Conservation (phyloP, 2,113 vertebrate genomes). For the human region DNA sequence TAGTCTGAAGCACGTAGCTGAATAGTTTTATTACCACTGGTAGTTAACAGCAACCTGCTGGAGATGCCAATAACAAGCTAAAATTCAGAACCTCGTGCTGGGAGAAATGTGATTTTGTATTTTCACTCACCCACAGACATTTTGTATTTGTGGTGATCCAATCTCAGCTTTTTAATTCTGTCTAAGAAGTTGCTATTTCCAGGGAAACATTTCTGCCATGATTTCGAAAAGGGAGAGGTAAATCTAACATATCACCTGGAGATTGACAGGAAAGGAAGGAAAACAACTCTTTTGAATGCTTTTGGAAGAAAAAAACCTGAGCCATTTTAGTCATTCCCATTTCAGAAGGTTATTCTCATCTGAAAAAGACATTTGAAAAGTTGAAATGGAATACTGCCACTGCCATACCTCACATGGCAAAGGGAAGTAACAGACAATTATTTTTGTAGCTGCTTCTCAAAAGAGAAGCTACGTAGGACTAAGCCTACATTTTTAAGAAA, state of each 20-base stretch:
- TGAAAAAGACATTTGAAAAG: slow-evolving; percentile 40
- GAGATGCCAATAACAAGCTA: neutral
- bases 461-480: neutral
- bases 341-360: slow-evolving; percentile 66
- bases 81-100: neutral
- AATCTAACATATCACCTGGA: neutral
- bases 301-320: neutral
- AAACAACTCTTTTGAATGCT: slow-evolving; percentile 16
- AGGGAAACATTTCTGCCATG: neutral
- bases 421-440: slow-evolving; percentile 72
- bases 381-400: slow-evolving; percentile 40
- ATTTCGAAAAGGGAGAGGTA: neutral
- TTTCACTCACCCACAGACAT: neutral
- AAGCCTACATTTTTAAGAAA: neutral
- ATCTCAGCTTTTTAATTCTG: slow-evolving; percentile 35
- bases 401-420: neutral
- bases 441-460: slow-evolving; percentile 51
- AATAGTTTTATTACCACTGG: neutral
- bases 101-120: neutral
- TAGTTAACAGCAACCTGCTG: neutral
- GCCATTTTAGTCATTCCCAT: slow-evolving; percentile 20
- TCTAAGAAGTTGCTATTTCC: slow-evolving; percentile 31
- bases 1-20: neutral
- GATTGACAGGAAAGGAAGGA: neutral
- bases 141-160: neutral